Evolutionary conservation across 2,797 vertebrate genomes (phyloP).

Genomic region (Fratercula arctica): DNA sequence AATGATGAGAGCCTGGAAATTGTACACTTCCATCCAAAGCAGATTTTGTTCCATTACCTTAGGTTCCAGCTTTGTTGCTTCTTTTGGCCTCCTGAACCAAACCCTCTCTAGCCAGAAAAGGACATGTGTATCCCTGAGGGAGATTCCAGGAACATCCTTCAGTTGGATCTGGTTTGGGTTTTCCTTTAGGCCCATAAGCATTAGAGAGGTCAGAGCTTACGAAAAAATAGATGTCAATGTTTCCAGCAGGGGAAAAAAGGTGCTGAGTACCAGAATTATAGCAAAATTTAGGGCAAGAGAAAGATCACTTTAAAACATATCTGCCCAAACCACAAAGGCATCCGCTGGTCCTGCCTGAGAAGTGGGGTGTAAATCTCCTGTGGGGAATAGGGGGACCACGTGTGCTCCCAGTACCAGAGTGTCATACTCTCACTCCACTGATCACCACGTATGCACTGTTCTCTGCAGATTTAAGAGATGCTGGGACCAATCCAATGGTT

Average conservation of each 20-base stretch:
- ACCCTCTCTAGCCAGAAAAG: conserved; percentile 10
- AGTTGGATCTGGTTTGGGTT: background rate
- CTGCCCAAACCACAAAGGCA: background rate
- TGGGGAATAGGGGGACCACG: accelerated
- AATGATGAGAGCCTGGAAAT: background rate
- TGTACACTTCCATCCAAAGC: background rate
- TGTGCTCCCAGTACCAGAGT: background rate
- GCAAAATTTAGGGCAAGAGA: background rate
- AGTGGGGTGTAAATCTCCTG: background rate
- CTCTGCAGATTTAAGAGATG: background rate
- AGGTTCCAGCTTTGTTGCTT: conserved; percentile 6
- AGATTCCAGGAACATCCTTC: conserved; percentile 23
- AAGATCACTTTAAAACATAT: background rate
- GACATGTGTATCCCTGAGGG: background rate
- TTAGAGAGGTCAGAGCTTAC: background rate
- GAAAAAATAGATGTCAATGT: background rate
- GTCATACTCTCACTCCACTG: background rate
- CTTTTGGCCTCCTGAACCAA: background rate
- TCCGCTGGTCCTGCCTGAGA: background rate
- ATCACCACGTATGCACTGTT: background rate
- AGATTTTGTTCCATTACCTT: background rate
- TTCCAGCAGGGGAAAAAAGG: background rate
- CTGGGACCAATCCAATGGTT: background rate
- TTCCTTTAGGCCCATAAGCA: background rate
- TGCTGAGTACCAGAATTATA: background rate